A percentile compares a stretch with the other conserved stretches of the same genome.
Evolutionary conservation across 2,888 invertebrate species (phyloP).

Genomic region (Shargacucullia verbasci): DNA sequence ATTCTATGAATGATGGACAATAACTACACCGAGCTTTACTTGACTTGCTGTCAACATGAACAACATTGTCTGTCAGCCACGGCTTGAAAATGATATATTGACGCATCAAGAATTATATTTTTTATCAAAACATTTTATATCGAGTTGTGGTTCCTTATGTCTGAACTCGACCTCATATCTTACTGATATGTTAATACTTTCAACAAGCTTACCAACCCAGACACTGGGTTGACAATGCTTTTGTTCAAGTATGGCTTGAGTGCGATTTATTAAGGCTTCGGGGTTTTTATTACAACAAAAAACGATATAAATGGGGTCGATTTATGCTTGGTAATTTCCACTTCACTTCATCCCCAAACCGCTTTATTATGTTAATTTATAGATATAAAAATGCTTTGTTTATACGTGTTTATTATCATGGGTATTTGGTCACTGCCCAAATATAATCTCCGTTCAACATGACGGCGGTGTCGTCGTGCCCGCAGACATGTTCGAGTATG

Average conservation of each 20-base stretch:
- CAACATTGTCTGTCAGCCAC: constrained; percentile 14
- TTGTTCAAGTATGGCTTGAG: constrained; percentile 55
- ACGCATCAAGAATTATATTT: constrained; percentile 17
- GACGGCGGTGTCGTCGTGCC: constrained; percentile 25
- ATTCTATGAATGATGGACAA: constrained; percentile 58
- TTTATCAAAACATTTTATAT: constrained; percentile 20
- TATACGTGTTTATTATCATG: constrained; percentile 19
- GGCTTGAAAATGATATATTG: constrained; percentile 23
- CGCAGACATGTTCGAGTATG: constrained; percentile 28
- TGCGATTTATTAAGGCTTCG: constrained; percentile 66
- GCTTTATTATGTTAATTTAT: constrained; percentile 27
- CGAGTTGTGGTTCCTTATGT: constrained; percentile 33
- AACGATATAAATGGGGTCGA: constrained; percentile 47
- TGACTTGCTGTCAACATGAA: constrained; percentile 17
- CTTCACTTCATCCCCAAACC: constrained; percentile 42
- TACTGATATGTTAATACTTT: constrained; percentile 43
- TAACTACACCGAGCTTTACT: constrained; percentile 34
- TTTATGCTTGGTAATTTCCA: constrained; percentile 54
- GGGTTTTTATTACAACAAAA: constrained; percentile 61
- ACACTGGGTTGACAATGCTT: constrained; percentile 43
- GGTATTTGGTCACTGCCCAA: constrained; percentile 22
- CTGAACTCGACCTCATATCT: constrained; percentile 28
- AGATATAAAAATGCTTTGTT: constrained; percentile 15
- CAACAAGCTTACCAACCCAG: constrained; percentile 44
- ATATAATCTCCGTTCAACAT: constrained; percentile 16